Evolutionary conservation across 1,140 invertebrate genomes (phyloP).

Genomic region (Oncopeltus fasciatus): DNA sequence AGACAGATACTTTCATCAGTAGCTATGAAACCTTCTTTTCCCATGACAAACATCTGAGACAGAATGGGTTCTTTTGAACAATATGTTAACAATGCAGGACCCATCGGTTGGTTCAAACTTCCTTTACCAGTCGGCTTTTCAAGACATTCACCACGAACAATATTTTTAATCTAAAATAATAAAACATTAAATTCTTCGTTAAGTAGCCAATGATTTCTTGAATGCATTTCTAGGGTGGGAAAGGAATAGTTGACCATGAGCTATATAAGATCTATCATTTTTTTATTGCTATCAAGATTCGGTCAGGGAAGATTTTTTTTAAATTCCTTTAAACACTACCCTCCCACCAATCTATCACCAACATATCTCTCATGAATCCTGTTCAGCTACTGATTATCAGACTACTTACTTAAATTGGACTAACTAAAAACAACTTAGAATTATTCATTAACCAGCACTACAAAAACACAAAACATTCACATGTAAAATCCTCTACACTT

Average conservation of each 20-base stretch:
- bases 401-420: too few relatives aligned
- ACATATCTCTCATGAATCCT: too few relatives aligned
- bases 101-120: conserved; percentile 42
- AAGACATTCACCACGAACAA: conserved; percentile 40
- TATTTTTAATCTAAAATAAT: conserved; percentile 34
- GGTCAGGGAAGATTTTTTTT: not conserved
- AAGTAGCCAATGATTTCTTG: not conserved
- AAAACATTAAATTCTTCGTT: not conserved
- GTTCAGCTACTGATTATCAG: too few relatives aligned
- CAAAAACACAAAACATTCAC: too few relatives aligned
- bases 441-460: too few relatives aligned
- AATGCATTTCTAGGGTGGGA: not conserved
- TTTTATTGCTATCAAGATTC: too few relatives aligned
- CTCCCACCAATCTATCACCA: too few relatives aligned
- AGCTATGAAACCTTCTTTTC: conserved; percentile 27
- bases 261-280: too few relatives aligned
- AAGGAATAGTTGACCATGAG: not conserved
- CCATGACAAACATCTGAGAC: conserved; percentile 62
- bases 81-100: conserved; percentile 40
- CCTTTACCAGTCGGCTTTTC: conserved; percentile 39
- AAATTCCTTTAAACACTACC: too few relatives aligned
- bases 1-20: conserved; percentile 59
- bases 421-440: too few relatives aligned
- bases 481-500: too few relatives aligned
- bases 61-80: conserved; percentile 35